phyloP scores from a whole-genome alignment of 2,888 invertebrate species.

The Syrphus vitripennis region DNA sequence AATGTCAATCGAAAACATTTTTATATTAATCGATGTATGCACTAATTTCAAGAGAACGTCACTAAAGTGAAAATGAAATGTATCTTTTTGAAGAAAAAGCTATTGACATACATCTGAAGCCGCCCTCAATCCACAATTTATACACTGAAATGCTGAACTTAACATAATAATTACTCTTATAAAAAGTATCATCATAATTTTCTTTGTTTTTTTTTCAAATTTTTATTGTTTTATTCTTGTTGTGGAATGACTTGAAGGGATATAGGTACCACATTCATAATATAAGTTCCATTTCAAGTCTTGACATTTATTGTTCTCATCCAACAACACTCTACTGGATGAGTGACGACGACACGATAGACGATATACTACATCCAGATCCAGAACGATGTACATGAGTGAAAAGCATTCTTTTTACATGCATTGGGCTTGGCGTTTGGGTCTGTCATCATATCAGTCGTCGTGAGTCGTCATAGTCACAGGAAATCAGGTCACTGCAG shows the following conservation, averaged over 20 bases:
- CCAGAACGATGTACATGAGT: neutral
- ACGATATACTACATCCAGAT: neutral
- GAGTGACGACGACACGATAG: neutral
- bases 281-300: conserved; percentile 1
- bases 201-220: conserved; percentile 28
- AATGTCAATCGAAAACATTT: neutral
- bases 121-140: conserved; percentile 28
- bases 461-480: neutral
- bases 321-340: conserved; percentile 1
- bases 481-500: conserved; percentile 58
- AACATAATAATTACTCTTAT: conserved; percentile 20
- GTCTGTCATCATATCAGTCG: conserved; percentile 12
- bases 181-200: neutral
- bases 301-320: conserved; percentile 46
- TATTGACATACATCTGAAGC: conserved; percentile 20
- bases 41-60: neutral
- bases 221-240: neutral
- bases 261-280: neutral
- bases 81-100: neutral
- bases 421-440: neutral
- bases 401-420: conserved; percentile 14
- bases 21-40: neutral
- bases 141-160: conserved; percentile 35
- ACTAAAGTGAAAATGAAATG: neutral
- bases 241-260: neutral